Evolutionary conservation across 2,113 vertebrate genomes (phyloP).

Genomic region (Hippolais icterina): DNA sequence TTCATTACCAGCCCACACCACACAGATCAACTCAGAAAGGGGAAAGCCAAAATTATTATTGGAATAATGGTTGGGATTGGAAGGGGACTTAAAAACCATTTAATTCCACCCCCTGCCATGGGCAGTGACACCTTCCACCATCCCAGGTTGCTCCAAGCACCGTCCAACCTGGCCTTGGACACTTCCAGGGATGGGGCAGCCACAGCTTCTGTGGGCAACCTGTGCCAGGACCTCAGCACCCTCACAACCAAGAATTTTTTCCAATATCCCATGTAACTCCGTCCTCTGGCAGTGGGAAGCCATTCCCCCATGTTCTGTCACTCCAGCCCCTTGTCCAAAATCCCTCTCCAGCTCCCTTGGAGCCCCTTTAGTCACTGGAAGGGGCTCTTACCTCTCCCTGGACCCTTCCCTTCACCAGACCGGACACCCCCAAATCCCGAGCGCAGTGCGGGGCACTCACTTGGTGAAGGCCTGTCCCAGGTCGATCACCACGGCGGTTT

Average conservation of each 20-base stretch:
- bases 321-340: background rate
- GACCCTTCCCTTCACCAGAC: background rate
- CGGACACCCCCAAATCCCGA: too few species aligned
- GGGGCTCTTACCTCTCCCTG: accelerated
- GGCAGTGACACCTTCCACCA: background rate
- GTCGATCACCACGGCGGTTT: background rate
- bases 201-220: accelerated
- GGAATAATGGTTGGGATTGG: background rate
- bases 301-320: background rate
- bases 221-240: background rate
- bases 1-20: background rate
- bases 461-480: background rate
- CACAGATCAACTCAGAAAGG: background rate
- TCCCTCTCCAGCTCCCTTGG: background rate
- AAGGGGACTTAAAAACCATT: background rate
- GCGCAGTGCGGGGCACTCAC: background rate
- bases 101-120: accelerated
- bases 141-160: accelerated
- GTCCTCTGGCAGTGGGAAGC: accelerated
- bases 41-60: accelerated
- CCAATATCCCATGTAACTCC: accelerated
- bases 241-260: accelerated
- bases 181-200: background rate
- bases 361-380: background rate
- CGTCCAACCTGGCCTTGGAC: accelerated